A percentile compares a stretch with the other conserved stretches of the same genome.
Evolutionary conservation across 53 echinoderm and acorn worm species (phyloP).

Genomic region (Actinopyga echinites): DNA sequence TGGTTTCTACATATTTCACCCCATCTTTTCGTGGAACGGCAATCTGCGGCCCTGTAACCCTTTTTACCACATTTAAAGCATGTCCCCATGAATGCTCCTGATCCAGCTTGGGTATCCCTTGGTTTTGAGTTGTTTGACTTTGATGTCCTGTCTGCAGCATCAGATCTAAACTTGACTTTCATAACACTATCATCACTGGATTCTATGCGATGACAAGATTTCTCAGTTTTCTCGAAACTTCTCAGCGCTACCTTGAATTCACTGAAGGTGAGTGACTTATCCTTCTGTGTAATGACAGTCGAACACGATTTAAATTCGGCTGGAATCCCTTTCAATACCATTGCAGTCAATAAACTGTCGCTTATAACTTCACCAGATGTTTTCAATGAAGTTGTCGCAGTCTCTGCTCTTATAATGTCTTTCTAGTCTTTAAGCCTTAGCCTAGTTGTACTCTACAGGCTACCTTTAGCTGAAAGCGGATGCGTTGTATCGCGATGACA

Average conservation of each 20-base stretch:
- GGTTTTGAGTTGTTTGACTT: neutral
- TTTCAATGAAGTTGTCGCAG: neutral
- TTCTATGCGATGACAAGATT: neutral
- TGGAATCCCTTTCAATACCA: too few relatives aligned
- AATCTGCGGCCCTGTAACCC: constrained; percentile 6
- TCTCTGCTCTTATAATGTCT: neutral
- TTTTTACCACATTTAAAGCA: neutral
- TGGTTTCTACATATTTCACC: neutral
- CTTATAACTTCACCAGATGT: too few relatives aligned
- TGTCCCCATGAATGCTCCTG: neutral
- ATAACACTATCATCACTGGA: too few relatives aligned
- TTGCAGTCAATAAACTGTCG: too few relatives aligned
- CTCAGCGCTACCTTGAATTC: neutral
- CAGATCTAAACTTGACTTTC: too few relatives aligned
- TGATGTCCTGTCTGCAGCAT: neutral
- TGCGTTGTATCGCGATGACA: too few relatives aligned
- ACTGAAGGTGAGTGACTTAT: neutral
- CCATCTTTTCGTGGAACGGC: neutral
- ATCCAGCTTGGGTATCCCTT: neutral
- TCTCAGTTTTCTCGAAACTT: constrained; percentile 28
- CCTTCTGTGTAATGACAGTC: neutral
- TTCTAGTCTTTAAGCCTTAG: too few relatives aligned
- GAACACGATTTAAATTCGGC: too few relatives aligned
- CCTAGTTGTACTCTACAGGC: too few relatives aligned
- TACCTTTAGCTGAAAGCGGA: too few relatives aligned